Evolutionary conservation across 2,113 vertebrate genomes (phyloP).

Genomic region (Falcunculus frontatus): DNA sequence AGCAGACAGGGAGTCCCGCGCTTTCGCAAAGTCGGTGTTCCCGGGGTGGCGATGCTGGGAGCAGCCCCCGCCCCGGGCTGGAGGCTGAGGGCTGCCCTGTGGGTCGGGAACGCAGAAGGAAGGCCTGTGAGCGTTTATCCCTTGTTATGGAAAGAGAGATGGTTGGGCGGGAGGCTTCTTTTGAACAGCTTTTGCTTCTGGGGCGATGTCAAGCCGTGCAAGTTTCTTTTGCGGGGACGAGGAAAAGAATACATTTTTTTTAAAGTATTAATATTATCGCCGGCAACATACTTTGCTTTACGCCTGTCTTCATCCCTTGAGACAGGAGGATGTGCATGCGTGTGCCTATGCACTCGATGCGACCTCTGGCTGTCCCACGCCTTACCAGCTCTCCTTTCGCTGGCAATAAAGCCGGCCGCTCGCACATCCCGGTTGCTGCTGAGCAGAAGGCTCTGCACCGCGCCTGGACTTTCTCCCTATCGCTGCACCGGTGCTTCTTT

Average conservation of each 20-base stretch:
- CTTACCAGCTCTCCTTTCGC: not conserved
- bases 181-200: not conserved
- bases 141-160: not conserved
- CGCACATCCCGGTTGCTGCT: not conserved
- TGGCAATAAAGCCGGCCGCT: not conserved
- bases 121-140: not conserved
- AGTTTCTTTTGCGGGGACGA: not conserved
- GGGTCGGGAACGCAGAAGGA: not conserved
- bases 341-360: not conserved
- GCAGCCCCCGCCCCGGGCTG: not conserved
- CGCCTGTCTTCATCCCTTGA: not conserved
- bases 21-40: not conserved
- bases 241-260: not conserved
- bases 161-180: not conserved
- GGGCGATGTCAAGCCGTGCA: rapidly evolving
- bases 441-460: not conserved
- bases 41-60: not conserved
- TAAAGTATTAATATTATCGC: too few relatives aligned
- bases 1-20: not conserved
- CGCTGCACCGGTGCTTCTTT: not conserved
- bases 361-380: not conserved
- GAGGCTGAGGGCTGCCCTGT: not conserved
- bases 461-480: not conserved
- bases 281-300: not conserved
- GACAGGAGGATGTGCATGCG: not conserved